Percentiles rank a stretch among this genome's conserved stretches.
These are phyloP conservation scores for Trachythela sp. DNA, from an alignment of 64 coral and sea anemone genomes.

Conservation along the genomic window DNA sequence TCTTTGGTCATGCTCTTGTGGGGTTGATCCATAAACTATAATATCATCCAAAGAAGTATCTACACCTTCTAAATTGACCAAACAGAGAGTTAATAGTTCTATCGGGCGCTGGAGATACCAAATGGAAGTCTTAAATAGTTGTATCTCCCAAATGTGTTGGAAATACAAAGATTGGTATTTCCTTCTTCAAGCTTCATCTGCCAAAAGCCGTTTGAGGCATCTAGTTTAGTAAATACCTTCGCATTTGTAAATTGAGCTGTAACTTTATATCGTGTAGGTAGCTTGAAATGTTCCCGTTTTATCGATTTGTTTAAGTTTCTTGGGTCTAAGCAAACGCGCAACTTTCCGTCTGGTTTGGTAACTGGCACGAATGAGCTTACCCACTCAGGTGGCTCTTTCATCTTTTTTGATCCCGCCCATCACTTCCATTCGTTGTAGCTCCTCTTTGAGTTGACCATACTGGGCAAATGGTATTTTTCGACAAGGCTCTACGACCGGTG, in stretches of 20 bases:
- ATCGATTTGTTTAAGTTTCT: conserved; percentile 13
- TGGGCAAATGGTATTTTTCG: background rate
- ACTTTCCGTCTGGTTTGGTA: background rate
- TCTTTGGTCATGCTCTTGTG: background rate
- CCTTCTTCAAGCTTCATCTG: background rate
- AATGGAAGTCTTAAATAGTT: background rate
- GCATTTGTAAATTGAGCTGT: background rate
- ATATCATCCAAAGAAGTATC: conserved; percentile 3
- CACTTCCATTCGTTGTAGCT: background rate
- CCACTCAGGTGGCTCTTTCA: background rate
- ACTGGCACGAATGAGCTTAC: background rate
- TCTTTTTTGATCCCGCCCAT: background rate
- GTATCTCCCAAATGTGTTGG: conserved; percentile 10
- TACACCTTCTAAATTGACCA: background rate
- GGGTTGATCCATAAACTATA: background rate
- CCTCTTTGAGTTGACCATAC: background rate
- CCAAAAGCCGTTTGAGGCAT: background rate
- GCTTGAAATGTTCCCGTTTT: background rate
- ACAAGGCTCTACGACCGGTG: conserved; percentile 1
- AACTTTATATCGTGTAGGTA: background rate
- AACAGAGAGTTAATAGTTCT: background rate
- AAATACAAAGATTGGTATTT: background rate
- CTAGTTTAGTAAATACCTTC: conserved; percentile 13
- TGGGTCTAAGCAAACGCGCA: background rate
- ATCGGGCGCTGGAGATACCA: background rate